A percentile compares a stretch with the other conserved stretches of the same genome.
Conservation (phyloP, 1,140 invertebrate species). For the Drosophila pseudoobscura region DNA sequence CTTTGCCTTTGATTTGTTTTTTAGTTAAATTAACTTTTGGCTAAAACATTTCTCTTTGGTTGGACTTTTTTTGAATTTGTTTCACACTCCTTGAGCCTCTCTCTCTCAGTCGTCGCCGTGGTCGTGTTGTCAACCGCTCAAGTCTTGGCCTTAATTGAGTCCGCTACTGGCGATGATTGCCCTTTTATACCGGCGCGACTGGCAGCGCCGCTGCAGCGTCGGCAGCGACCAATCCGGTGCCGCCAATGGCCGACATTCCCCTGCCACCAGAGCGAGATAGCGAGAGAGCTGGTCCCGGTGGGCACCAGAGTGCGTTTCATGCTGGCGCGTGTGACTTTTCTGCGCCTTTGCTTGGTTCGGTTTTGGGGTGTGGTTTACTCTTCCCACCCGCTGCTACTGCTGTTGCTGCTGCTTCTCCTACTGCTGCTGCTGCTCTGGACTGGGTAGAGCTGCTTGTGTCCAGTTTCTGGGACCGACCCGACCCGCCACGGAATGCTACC, state of each 20-base stretch:
- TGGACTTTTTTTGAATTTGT: slow-evolving; percentile 13
- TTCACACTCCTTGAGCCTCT: slow-evolving; percentile 32
- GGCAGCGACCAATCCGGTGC: slow-evolving; percentile 67
- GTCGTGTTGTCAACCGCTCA: slow-evolving; percentile 49
- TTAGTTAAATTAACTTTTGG: slow-evolving; percentile 73
- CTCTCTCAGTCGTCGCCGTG: background rate
- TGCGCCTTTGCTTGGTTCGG: slow-evolving; percentile 7
- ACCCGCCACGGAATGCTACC: slow-evolving; percentile 9
- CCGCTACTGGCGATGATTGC: slow-evolving; percentile 80
- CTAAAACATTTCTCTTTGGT: slow-evolving; percentile 31
- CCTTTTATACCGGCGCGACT: slow-evolving; percentile 81
- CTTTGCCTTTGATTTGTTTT: slow-evolving; percentile 30
- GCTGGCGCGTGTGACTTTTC: slow-evolving; percentile 73
- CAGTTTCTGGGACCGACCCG: slow-evolving; percentile 22
- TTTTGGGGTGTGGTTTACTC: slow-evolving; percentile 48
- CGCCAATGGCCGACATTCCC: slow-evolving; percentile 56
- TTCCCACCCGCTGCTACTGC: background rate
- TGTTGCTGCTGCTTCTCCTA: background rate
- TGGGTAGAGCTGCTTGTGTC: slow-evolving; percentile 33
- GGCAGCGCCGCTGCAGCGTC: slow-evolving; percentile 46
- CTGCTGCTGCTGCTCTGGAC: background rate
- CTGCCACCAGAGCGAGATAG: slow-evolving; percentile 21
- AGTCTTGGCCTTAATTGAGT: slow-evolving; percentile 81
- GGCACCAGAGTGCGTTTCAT: slow-evolving; percentile 28
- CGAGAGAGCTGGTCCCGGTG: too few species aligned